Evolutionary conservation across 1,140 invertebrate genomes (phyloP).

Genomic region (Ceratina japonica): DNA sequence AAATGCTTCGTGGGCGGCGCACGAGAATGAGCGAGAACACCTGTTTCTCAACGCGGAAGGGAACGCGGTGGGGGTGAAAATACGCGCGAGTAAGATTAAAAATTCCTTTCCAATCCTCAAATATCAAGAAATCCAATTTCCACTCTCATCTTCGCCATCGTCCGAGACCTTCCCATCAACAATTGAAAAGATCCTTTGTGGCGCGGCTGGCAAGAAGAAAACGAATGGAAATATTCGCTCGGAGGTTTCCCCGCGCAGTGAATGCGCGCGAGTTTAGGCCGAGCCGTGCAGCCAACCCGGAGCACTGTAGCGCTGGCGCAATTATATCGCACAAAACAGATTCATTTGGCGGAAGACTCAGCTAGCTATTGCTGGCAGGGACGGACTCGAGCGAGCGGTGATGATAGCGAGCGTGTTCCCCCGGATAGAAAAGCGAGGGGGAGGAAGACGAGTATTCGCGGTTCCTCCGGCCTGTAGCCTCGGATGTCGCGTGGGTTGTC

Average conservation of each 20-base stretch:
- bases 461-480: neutral
- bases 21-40: no score
- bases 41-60: no score
- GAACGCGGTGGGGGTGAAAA: no score
- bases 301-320: neutral
- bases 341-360: neutral
- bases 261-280: neutral
- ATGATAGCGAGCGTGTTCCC: neutral
- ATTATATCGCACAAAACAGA: slow-evolving; percentile 22
- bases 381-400: neutral
- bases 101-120: no score
- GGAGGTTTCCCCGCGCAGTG: neutral
- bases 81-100: no score
- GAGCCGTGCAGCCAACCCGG: neutral
- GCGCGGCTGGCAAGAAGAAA: neutral
- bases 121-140: neutral
- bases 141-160: neutral
- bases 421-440: no score
- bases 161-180: neutral
- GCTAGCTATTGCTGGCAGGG: neutral
- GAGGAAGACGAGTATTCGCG: neutral
- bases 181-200: neutral
- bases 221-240: neutral
- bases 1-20: no score
- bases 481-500: slow-evolving; percentile 12